Evolutionary conservation across 1,140 invertebrate species (phyloP), one percentile per base, ranked within the genome.

Genomic region (Drosophila pruinosa): DNA sequence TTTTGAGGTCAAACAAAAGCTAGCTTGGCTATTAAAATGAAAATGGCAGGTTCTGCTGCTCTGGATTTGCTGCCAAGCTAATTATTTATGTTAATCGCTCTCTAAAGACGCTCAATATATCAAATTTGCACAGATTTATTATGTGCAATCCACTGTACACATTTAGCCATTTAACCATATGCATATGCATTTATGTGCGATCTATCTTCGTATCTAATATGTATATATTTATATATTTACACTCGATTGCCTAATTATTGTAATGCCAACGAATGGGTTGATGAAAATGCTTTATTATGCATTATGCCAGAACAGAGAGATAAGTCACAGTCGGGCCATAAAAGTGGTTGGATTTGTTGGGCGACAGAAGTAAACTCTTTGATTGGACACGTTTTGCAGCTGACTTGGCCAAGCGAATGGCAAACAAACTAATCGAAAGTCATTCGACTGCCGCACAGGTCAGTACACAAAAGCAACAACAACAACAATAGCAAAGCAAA

Each of bases 51-150:
- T 73, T 47, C 47, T 31, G 50, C 31, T 68, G 41, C 56, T n/a
- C n/a, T 19, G 14, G 68, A 70, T 59, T 86, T 82, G 73, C 47
- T 50, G 57, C 38, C 43, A 80, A 81, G 69, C 82, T 88, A 88
- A 88, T 88, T 88, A 88, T 88, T 88, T 88, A 88, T 88, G 82
- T 82, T 88, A 88, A 88, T 88, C 82, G 82, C 75, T 82, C 82
- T 72, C 82, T 74, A 41, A 75, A 78, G 78, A 69, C 58, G 34
- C 22, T 58, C 45, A 47, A 75, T 86, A 75, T 74, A 78, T 86
- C 81, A 86, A 86, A 76, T 73, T 59, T 62, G 57, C 26, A 61
- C 38, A 71, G 67, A 74, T 74, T 74, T 74, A 74, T 74, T 63
- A 43, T 53, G 59, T 70, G 59, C 36, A 70, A 69, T 59, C 31